Evolutionary conservation across 2,113 vertebrate genomes (phyloP).

Genomic region (Genyomyrus donnyi): DNA sequence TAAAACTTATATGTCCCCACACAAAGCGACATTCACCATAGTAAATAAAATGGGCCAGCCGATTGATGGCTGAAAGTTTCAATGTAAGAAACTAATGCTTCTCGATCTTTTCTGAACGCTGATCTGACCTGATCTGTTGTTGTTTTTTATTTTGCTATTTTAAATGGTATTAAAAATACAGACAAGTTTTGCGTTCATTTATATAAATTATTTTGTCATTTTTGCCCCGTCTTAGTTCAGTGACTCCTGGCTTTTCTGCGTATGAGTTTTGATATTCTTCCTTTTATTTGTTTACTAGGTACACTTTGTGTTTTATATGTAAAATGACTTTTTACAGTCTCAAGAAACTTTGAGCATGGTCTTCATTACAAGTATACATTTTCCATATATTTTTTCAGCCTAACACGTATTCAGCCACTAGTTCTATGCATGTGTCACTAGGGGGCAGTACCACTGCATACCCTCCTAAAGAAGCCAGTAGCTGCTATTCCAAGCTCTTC

Average conservation of each 20-base stretch:
- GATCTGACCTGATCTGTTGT: background rate
- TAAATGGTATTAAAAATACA: background rate
- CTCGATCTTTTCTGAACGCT: background rate
- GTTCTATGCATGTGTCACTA: slow-evolving; percentile 61
- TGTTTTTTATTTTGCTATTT: background rate
- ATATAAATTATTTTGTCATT: background rate
- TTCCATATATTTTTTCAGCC: background rate
- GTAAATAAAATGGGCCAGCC: slow-evolving; percentile 27
- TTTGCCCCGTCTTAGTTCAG: background rate
- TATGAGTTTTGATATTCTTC: background rate
- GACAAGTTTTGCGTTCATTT: background rate
- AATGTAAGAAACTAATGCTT: background rate
- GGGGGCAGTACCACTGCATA: slow-evolving; percentile 92
- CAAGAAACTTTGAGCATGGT: background rate
- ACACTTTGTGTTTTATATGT: background rate
- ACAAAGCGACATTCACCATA: slow-evolving; percentile 63
- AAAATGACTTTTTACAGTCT: background rate
- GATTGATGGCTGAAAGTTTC: background rate
- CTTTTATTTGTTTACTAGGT: background rate
- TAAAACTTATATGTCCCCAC: slow-evolving; percentile 56
- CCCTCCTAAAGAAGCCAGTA: slow-evolving; percentile 35
- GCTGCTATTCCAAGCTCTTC: background rate
- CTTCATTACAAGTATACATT: background rate
- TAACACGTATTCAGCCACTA: background rate
- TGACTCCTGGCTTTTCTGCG: background rate